Evolutionary conservation across 2,797 vertebrate genomes (phyloP).

Genomic region (Danio choprae): DNA sequence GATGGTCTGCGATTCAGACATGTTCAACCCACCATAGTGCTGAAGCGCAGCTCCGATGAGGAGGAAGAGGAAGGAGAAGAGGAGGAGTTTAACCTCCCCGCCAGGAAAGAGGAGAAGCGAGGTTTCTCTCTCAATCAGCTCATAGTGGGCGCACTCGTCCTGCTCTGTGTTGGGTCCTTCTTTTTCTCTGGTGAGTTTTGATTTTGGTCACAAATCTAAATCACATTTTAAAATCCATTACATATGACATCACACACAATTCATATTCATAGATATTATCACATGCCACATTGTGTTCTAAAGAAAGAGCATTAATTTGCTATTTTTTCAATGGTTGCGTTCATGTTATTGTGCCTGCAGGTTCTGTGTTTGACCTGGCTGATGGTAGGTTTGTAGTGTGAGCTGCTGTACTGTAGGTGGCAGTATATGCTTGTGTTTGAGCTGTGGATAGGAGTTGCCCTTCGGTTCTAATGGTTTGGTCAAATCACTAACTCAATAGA

Average conservation of each 20-base stretch:
- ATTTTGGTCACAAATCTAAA: slow-evolving; percentile 13
- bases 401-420: slow-evolving; percentile 60
- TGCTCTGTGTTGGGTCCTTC: slow-evolving; percentile 81
- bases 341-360: slow-evolving; percentile 69
- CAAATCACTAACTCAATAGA: background rate
- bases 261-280: slow-evolving; percentile 6
- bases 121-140: slow-evolving; percentile 77
- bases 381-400: slow-evolving; percentile 66
- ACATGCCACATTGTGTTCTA: background rate
- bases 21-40: slow-evolving; percentile 61
- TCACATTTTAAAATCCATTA: background rate
- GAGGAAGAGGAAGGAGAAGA: slow-evolving; percentile 74
- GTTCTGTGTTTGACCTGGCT: slow-evolving; percentile 70
- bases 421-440: slow-evolving; percentile 63
- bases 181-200: slow-evolving; percentile 79
- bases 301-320: background rate
- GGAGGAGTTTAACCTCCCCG: slow-evolving; percentile 72
- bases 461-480: slow-evolving; percentile 5
- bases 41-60: slow-evolving; percentile 74
- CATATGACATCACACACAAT: background rate
- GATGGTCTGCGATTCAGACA: slow-evolving; percentile 74
- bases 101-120: slow-evolving; percentile 71
- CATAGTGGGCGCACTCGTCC: slow-evolving; percentile 73
- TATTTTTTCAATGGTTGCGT: slow-evolving; percentile 57
- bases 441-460: slow-evolving; percentile 29